Percentiles rank a stretch among this genome's conserved stretches.
These are phyloP conservation scores for Leptogaster cylindrica DNA, from an alignment of 2,888 invertebrate genomes.

Conservation along the genomic window DNA sequence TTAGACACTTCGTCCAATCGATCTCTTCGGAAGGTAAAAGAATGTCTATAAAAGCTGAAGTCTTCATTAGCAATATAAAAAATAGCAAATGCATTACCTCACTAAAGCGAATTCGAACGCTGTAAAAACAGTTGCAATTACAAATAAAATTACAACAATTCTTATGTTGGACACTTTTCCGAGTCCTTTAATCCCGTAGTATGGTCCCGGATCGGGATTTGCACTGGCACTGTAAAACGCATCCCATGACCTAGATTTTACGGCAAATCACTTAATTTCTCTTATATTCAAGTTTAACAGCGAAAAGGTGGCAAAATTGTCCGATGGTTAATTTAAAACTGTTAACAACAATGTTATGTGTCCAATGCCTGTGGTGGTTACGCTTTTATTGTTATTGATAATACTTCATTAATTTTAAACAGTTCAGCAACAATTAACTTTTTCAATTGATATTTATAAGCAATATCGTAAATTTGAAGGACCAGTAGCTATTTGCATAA, in stretches of 20 bases:
- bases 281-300: not conserved
- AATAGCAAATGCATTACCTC: constrained; percentile 61
- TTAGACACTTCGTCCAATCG: constrained; percentile 63
- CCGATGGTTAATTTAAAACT: not conserved
- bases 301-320: not conserved
- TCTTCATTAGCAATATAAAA: too few species aligned
- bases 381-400: not conserved
- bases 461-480: too few species aligned
- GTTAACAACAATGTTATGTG: not conserved
- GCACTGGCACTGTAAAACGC: not conserved
- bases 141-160: constrained; percentile 67
- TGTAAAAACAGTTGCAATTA: constrained; percentile 67
- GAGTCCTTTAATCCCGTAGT: constrained; percentile 70
- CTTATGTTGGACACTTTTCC: constrained; percentile 68
- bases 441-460: too few species aligned
- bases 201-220: constrained; percentile 61
- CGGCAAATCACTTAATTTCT: too few species aligned
- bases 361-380: not conserved
- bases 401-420: not conserved
- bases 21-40: constrained; percentile 64
- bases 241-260: not conserved
- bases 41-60: constrained; percentile 64
- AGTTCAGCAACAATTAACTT: not conserved
- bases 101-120: constrained; percentile 68
- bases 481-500: too few species aligned